Evolutionary conservation across 1,140 invertebrate species (phyloP).

Genomic region (Paraescarpia echinospica): DNA sequence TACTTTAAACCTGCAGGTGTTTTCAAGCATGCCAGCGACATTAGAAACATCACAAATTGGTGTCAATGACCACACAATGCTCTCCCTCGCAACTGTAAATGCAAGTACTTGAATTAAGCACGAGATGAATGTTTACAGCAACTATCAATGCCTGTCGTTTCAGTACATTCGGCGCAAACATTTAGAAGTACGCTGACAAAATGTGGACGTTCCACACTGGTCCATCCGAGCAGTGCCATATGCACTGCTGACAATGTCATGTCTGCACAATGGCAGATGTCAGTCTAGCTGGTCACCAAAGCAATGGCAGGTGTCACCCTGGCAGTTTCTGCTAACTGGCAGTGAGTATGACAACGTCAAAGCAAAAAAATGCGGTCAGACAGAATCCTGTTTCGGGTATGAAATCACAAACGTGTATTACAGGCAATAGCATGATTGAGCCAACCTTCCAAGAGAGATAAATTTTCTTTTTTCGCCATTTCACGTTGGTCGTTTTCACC

Average conservation of each 20-base stretch:
- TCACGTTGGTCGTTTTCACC: not conserved
- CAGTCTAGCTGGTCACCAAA: not conserved
- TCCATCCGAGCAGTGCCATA: not conserved
- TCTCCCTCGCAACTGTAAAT: not conserved
- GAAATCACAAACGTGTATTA: not conserved
- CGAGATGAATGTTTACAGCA: not conserved
- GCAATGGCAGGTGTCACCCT: not conserved
- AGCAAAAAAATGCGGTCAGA: not conserved
- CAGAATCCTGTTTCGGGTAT: not conserved
- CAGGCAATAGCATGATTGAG: not conserved
- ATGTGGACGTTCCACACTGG: not conserved
- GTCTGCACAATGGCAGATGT: not conserved
- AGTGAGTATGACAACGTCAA: not conserved
- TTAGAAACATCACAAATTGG: conserved; percentile 1
- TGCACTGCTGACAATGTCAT: not conserved
- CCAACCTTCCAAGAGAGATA: not conserved
- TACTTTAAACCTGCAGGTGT: not conserved
- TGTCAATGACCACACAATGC: not conserved
- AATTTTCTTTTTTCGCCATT: not conserved
- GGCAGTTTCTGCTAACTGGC: not conserved
- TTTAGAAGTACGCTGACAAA: not conserved
- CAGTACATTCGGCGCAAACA: not conserved
- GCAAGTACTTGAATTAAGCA: not conserved
- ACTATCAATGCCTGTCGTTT: not conserved
- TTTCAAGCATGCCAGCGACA: not conserved